These are phyloP conservation scores for Nemotelus pantherinus DNA, from an alignment of 2,888 invertebrate genomes.

Conservation along the genomic window DNA sequence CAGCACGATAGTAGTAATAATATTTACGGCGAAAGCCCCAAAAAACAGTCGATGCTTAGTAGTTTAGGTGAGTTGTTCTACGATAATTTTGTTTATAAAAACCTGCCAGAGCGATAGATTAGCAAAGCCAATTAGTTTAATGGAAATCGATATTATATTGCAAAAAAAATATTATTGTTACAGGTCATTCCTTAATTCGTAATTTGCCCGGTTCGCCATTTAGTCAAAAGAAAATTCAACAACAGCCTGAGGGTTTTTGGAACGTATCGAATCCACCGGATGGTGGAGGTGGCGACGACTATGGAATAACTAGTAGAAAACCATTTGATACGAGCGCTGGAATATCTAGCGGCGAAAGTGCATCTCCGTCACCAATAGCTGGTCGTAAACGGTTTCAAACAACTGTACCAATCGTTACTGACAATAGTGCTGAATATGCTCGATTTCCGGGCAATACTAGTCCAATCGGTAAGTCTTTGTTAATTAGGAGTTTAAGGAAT, in stretches of 20 bases:
- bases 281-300: slow-evolving; percentile 54
- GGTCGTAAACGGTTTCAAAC: slow-evolving; percentile 57
- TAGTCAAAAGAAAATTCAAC: slow-evolving; percentile 61
- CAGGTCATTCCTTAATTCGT: slow-evolving; percentile 61
- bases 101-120: not conserved
- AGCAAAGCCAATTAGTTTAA: slow-evolving; percentile 41
- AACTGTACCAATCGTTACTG: slow-evolving; percentile 53
- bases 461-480: slow-evolving; percentile 68
- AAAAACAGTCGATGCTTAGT: slow-evolving; percentile 63
- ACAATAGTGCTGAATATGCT: slow-evolving; percentile 54
- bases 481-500: not conserved
- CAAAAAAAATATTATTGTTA: not conserved
- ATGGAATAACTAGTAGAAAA: slow-evolving; percentile 50
- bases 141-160: not conserved
- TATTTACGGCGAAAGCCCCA: slow-evolving; percentile 59
- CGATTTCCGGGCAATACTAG: slow-evolving; percentile 75
- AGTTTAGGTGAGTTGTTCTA: slow-evolving; percentile 58
- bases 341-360: slow-evolving; percentile 31
- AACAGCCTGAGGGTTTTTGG: slow-evolving; percentile 52
- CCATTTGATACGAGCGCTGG: slow-evolving; percentile 15
- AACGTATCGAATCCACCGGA: slow-evolving; percentile 55
- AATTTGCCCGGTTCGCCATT: slow-evolving; percentile 64
- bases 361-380: slow-evolving; percentile 51
- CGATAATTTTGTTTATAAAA: slow-evolving; percentile 5
- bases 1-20: slow-evolving; percentile 37